Evolutionary conservation across 2,113 vertebrate species (phyloP), one percentile per base, ranked within the genome.

Genomic region (Geococcyx californianus): DNA sequence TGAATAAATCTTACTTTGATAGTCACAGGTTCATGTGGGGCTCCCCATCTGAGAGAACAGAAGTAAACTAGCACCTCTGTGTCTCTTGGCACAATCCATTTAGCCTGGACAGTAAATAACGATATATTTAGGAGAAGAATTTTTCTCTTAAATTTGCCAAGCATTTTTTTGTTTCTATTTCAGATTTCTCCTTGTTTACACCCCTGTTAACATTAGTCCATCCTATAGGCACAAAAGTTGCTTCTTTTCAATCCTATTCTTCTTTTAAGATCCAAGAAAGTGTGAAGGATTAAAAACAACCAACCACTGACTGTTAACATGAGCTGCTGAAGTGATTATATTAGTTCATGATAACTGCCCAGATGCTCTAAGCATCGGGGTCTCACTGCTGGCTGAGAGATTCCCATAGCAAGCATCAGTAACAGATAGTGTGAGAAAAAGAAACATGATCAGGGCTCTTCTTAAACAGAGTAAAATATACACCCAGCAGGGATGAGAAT

Each of bases 341-440:
- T 92, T 68, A 56, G 90, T 66, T 75, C 12, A 67, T 0, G 31
- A 56, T 78, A 82, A 82, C 88, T 89, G 80, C 56, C 92, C 92
- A 94, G 85, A 95, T 94, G 92, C 90, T 92, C 5, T 5, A 52
- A 77, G 83, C 18, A 3, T 83, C 31, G 83, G 79, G 76, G 42
- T 92, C 76, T 93, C n/a, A 2, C 89, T 25, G 7, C 82, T 8
- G 45, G 64, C 79, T 88, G 94, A 52, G 88, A 82, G 90, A 88
- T 94, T 96, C 96, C 92, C 85, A 84, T 64, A 89, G 76, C 80
- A 88, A 79, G 52, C 69, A 1, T 90, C 86, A 89, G 94, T 92
- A 95, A 90, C 16, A 92, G 93, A 92, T 80, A 94, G 94, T 96
- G 95, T 96, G 95, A 96, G 95, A 97, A 96, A 96, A 77, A 93